Base-by-base conservation (phyloP, 2,888 invertebrate species). In the Polietes domitor region DNA sequence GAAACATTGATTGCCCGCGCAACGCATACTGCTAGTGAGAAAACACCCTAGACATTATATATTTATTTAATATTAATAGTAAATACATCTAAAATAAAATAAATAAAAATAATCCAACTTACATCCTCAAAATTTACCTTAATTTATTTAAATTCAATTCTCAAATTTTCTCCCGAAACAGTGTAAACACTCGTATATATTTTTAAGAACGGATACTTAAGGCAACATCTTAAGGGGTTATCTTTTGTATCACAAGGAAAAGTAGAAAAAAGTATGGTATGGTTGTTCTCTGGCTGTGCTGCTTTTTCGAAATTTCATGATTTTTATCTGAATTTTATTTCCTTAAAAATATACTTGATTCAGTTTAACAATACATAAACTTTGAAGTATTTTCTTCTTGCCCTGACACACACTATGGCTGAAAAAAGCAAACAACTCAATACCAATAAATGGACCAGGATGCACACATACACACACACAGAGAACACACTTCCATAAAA, bases 301-400 rank as follows among this genome's bases (percentile, higher is more conserved):
- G 37, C 37, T 37, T 37, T 12, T 53, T 53, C 47, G 37, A 65
- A 68, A 73, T 71, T 80, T 80, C 77, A 72, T 80, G 77, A 80
- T 77, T 78, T 73, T 82, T 83, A 79, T 80, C 71, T 77, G 77
- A 80, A 77, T 80, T 83, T 75, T 80, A 80, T 83, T 83, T 83
- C 58, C 77, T 83, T 72, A 75, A 74, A 83, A 83, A 77, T 75
- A 75, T 72, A 77, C 71, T 83, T 58, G 74, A 75, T 77, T 80
- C 80, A 55, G 43, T 80, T 65, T 77, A 80, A 83, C 80, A 83
- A 83, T 77, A 71, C 63, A 65, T 63, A 83, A 77, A 80, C 70
- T 80, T 83, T 55, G 71, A 80, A 80, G 83, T 73, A 75, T 74
- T 80, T 77, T 55, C 72, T 74, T 17, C 32, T 75, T 65, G 65